These are phyloP conservation scores for Stylophora pistillata DNA, from an alignment of 64 coral and sea anemone species.

Conservation along the genomic window DNA sequence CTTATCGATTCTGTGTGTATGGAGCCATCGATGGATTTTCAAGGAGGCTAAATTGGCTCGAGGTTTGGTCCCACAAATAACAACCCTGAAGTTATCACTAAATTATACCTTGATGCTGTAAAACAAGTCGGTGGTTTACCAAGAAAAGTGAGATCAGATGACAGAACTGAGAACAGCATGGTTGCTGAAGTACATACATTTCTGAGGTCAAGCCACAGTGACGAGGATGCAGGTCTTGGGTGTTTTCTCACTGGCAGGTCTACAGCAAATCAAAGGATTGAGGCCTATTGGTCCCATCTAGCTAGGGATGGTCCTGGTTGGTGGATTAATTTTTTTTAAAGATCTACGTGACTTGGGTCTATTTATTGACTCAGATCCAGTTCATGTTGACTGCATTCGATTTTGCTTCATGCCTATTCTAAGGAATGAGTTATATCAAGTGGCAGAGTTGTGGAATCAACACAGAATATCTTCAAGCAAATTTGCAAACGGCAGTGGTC, in stretches of 20 bases:
- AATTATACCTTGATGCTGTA: constrained; percentile 28
- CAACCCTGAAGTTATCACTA: constrained; percentile 36
- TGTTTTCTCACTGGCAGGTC: constrained; percentile 23
- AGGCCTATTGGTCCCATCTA: constrained; percentile 58
- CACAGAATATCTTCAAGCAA: constrained; percentile 49
- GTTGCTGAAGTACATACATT: not conserved
- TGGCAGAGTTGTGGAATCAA: constrained; percentile 43
- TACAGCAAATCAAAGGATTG: constrained; percentile 59
- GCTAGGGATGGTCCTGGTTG: constrained; percentile 28
- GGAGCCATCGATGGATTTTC: constrained; percentile 40
- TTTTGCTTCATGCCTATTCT: constrained; percentile 63
- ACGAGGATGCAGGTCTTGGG: not conserved
- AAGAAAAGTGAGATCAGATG: constrained; percentile 2
- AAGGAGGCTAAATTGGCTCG: constrained; percentile 47
- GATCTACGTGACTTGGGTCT: constrained; percentile 42
- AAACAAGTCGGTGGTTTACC: constrained; percentile 13
- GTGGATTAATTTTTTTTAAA: constrained; percentile 65
- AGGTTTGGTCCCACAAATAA: constrained; percentile 55
- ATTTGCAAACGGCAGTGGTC: constrained; percentile 33
- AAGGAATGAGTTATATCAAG: constrained; percentile 41
- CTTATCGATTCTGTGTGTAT: constrained; percentile 36
- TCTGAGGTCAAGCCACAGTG: not conserved
- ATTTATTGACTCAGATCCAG: constrained; percentile 33
- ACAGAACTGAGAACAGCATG: constrained; percentile 24
- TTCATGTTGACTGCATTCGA: constrained; percentile 24